Evolutionary conservation across 2,113 vertebrate genomes (phyloP), one percentile per base, ranked within the genome.

Genomic region (Notothenia rossii): DNA sequence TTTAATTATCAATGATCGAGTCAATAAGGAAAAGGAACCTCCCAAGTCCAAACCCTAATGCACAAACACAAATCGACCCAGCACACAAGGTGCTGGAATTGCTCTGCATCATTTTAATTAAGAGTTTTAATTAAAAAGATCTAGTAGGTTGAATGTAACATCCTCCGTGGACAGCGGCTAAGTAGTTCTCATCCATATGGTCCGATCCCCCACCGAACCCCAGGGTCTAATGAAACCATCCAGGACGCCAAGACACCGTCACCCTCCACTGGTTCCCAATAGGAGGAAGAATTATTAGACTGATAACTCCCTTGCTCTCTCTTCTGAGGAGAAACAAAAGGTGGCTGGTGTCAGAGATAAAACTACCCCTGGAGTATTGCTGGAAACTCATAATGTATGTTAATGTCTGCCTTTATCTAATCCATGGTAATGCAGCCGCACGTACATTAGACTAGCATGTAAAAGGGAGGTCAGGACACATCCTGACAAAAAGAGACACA

Each of bases 111-210:
- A 43, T 75, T 84, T 89, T 79, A 82, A 88, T 85, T 85, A 86
- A 68, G 67, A 72, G 54, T 82, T 88, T 82, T 83, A 89, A 89
- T 87, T 86, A 75, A 84, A 87, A 86, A 61, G 59, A 91, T 86
- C 77, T 63, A 72, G 68, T 61, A 72, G 76, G 71, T 75, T 81
- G 63, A 87, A 77, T 65, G 59, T 75, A 79, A 77, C 68, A 86
- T 86, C 85, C 78, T 87, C 73, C 74, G 53, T 43, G 70, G 50
- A 72, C 69, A 69, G 75, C 40, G 0, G 86, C 85, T 85, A 86
- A 84, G 71, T 72, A 73, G 69, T 65, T 20, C 69, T 87, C 55
- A 64, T 80, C 63, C 79, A 72, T 79, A 66, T 18, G 8, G 12
- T 85, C 76, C 59, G 49, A 54, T 78, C 74, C 56, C 45, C 65